Base-by-base conservation (phyloP, 2,888 invertebrate genomes). In the Cepaea hortensis region DNA sequence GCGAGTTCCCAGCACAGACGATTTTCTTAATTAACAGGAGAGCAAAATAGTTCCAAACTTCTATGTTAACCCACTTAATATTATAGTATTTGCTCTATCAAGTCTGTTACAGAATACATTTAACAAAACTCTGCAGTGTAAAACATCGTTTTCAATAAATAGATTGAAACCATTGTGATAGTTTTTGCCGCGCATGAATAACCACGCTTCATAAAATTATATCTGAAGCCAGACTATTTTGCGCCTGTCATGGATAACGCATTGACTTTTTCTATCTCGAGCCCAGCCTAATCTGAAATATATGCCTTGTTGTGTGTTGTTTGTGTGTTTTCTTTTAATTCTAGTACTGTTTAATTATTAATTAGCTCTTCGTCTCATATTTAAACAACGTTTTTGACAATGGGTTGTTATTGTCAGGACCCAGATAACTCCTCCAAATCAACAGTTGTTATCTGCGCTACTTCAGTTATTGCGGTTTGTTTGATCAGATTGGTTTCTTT, bases 41-140 rank as follows among this genome's bases (percentile, higher is more conserved):
- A 70, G 77, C 23, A 77, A 86, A 86, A 81, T 86, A 86, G 86
- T 86, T 70, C 86, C 76, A 35, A 13, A 70, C 20, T 48, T 83
- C 18, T 13, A 20, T 55, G 5, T 15, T 15, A 4, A 48, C 15
- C 15, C 13, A 23, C 20, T 18, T 11, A 70, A 4, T 65, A 48
- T 3, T 20, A 11, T 48, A 13, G 11, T 6, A 50, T 9, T 18
- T 70, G 48, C 23, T 48, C 23, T 35, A n/a, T n/a, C n/a, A 20
- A 9, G 13, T 3, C 2, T n/a, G 9, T 61, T n/a, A 55, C 9
- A 46, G 46, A 15, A 61, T 35, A 35, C 6, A 62, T 15, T 6
- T 35, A 61, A 23, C 7, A n/a, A 79, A 62, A 13, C 15, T 23
- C 35, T 61, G 6, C 4, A 4, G 18, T 35, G 1, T 20, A 62